A percentile compares a stretch with the other conserved stretches of the same genome.
These are phyloP conservation scores for Lutraria rhynchaena DNA, from an alignment of 1,140 invertebrate genomes.

Conservation along the genomic window DNA sequence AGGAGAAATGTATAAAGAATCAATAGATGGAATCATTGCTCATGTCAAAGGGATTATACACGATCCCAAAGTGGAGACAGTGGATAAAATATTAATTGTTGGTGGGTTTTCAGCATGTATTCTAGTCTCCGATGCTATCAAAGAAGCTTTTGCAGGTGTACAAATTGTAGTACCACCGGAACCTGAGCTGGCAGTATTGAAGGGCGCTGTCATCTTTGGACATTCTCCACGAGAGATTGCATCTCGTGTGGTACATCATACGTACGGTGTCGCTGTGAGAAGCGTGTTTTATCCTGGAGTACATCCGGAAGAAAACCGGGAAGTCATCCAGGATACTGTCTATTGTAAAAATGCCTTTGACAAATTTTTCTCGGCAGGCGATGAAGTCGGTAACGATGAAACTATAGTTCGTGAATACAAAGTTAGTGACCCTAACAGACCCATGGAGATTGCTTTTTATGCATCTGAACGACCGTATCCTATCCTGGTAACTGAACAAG, in stretches of 20 bases:
- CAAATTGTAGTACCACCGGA: constrained; percentile 61
- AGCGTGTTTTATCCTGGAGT: constrained; percentile 34
- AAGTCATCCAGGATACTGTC: constrained; percentile 32
- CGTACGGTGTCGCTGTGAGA: constrained; percentile 60
- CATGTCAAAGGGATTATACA: constrained; percentile 59
- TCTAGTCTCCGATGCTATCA: constrained; percentile 51
- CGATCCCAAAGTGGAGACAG: constrained; percentile 27
- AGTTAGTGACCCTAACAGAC: constrained; percentile 7
- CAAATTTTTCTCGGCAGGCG: constrained; percentile 56
- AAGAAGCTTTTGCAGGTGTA: constrained; percentile 50
- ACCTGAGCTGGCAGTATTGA: constrained; percentile 64
- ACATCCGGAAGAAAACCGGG: constrained; percentile 52
- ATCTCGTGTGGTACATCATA: constrained; percentile 49
- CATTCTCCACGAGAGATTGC: constrained; percentile 56
- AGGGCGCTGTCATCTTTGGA: constrained; percentile 68
- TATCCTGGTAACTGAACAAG: constrained; percentile 30
- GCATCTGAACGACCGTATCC: constrained; percentile 54
- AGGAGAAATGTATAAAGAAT: constrained; percentile 50
- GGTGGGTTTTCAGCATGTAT: constrained; percentile 65
- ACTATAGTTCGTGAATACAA: constrained; percentile 49
- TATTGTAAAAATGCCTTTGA: constrained; percentile 61
- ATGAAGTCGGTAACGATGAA: constrained; percentile 34
- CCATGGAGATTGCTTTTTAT: constrained; percentile 56
- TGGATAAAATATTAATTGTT: constrained; percentile 64
- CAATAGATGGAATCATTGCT: constrained; percentile 51